Conservation (phyloP, 2,888 invertebrate species). For the Pseudococcus longispinus region DNA sequence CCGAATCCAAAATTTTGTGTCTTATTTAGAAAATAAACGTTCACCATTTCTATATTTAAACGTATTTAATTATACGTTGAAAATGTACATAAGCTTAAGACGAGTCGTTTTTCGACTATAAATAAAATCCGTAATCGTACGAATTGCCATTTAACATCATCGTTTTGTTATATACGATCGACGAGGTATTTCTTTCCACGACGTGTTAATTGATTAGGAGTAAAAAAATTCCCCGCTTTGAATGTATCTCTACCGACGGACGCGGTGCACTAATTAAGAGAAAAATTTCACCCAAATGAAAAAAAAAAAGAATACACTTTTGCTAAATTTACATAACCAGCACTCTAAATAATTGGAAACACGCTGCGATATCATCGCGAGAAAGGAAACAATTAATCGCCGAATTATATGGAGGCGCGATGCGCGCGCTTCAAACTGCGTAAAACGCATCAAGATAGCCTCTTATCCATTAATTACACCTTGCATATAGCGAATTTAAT, state of each 20-base stretch:
- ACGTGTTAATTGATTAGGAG: conserved; percentile 9
- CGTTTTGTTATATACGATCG: background rate
- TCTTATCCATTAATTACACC: conserved; percentile 16
- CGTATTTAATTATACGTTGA: conserved; percentile 26
- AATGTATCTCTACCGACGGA: background rate
- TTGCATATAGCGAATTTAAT: conserved; percentile 7
- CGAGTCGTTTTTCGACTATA: background rate
- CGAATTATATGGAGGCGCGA: background rate
- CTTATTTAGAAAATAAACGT: conserved; percentile 20
- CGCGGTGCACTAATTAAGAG: background rate
- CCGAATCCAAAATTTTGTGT: conserved; percentile 21
- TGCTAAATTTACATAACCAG: conserved; percentile 9
- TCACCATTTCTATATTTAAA: conserved; percentile 9
- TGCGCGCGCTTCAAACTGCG: background rate
- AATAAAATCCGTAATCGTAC: conserved; percentile 15
- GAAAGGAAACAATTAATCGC: conserved; percentile 39
- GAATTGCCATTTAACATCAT: conserved; percentile 32
- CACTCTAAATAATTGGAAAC: conserved; percentile 34
- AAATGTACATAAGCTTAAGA: background rate
- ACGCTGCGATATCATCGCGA: conserved; percentile 11
- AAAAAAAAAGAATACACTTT: background rate
- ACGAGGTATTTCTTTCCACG: background rate
- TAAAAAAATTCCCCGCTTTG: background rate
- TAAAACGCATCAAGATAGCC: background rate
- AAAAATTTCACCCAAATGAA: background rate